A percentile compares a stretch with the other conserved stretches of the same genome.
phyloP scores from a whole-genome alignment of 2,888 invertebrate genomes.

The Gastracanthus pulcherrimus region DNA sequence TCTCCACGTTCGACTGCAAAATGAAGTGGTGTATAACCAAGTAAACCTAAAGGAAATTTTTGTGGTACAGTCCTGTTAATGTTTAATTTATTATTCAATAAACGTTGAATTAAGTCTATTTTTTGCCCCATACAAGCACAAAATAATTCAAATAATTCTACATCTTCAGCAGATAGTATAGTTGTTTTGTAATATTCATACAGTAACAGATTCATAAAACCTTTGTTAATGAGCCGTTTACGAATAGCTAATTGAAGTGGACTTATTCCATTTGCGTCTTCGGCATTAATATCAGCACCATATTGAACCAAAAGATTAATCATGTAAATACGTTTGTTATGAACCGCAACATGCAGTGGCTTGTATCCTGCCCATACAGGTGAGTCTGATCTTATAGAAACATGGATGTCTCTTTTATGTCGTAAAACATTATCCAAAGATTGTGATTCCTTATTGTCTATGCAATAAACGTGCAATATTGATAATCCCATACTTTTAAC shows the following conservation, averaged over 20 bases:
- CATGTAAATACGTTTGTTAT: not conserved
- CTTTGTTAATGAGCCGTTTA: not conserved
- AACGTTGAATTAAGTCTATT: not conserved
- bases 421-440: not conserved
- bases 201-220: not conserved
- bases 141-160: not conserved
- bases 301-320: not conserved
- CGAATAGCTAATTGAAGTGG: slow-evolving; percentile 25
- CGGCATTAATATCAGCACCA: slow-evolving; percentile 25
- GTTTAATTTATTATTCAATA: not conserved
- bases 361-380: slow-evolving; percentile 35
- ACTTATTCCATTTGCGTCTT: not conserved
- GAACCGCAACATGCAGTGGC: slow-evolving; percentile 27
- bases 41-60: slow-evolving; percentile 3
- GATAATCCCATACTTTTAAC: not conserved
- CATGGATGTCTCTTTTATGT: not conserved
- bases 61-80: slow-evolving; percentile 8
- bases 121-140: not conserved
- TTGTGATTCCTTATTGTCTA: not conserved
- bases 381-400: not conserved
- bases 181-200: not conserved
- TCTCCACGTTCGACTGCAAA: slow-evolving; percentile 21
- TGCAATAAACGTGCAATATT: not conserved
- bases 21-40: slow-evolving; percentile 32
- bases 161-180: not conserved